Evolutionary conservation across 2,888 invertebrate species (phyloP), one percentile per base, ranked within the genome.

Genomic region (Dasysyrphus tricinctus): DNA sequence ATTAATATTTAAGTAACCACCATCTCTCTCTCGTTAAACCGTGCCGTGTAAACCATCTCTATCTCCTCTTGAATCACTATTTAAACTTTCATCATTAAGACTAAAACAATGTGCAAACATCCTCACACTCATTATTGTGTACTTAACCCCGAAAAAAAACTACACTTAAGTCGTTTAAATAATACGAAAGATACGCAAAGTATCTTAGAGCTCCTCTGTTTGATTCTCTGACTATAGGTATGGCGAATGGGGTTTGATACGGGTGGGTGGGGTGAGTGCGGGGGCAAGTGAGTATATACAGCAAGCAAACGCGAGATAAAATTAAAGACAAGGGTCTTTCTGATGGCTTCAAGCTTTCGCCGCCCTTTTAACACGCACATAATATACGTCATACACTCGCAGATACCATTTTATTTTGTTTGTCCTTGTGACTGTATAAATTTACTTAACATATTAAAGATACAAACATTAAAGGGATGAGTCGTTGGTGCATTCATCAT

Each of bases 91-190:
- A 79, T 83, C 83, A 83, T 70, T 83, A 70, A 70, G 74, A 74
- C 79, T 75, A 67, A 83, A 83, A 83, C 83, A 83, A 83, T 83
- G 54, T 75, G 79, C 79, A 79, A 83, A 83, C 83, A 83, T 49
- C 51, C 81, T 77, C 61, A 47, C 56, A 57, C 80, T 61, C 59
- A 73, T 59, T 63, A 54, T 69, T 79, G 78, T 83, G 74, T 83
- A 57, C 79, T 83, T 83, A 83, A 79, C 83, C 83, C 49, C 47
- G 8, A 79, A 83, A 82, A n/a, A 67, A 65, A 74, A 61, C 6
- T 57, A 81, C 63, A 77, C 63, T 72, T 34, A 81, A 72, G 56
- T 51, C 57, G 69, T 54, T 67, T 54, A 69, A 69, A 67, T 56
- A 59, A 72, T 49, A 49, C 51, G 44, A 49, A 51, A 65, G 77